Evolutionary conservation across 2,113 vertebrate species (phyloP), one percentile per base, ranked within the genome.

Genomic region (Colossoma macropomum): DNA sequence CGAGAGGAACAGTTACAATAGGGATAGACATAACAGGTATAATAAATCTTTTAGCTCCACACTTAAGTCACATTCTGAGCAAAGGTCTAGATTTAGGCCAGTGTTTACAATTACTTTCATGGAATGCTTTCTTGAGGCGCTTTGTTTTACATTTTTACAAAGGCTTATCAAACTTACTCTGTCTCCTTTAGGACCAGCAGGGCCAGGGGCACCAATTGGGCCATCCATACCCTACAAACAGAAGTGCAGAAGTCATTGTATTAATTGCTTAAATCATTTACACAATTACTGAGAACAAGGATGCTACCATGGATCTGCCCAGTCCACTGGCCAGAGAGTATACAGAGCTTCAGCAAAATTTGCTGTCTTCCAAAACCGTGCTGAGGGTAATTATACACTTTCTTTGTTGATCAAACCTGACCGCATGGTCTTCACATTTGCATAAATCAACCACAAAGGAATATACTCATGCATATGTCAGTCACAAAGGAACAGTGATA

Each of bases 131-230:
- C n/a, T n/a, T n/a, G n/a, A n/a, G n/a, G n/a, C n/a, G n/a, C n/a
- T n/a, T n/a, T n/a, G n/a, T n/a, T n/a, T n/a, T n/a, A n/a, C n/a
- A n/a, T n/a, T n/a, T n/a, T n/a, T n/a, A n/a, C 19, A 32, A 59
- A 59, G 4, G 21, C 23, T 32, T 45, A 25, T 79, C 32, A 72
- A 45, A 95, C 98, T 97, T 94, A 99, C 98, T 89, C 94, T 94
- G 91, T 99, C 98, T 87, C 98, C 98, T 93, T 99, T 99, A 9
- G 98, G 98, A 88, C 98, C 98, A 86, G 98, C 98, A 66, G 96
- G 98, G 84, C 98, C 98, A 32, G 97, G 92, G 73, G 96, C 95
- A 90, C 98, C 98, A 23, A 90, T 4, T 71, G 98, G 96, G 59
- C 98, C 98, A 88, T 99, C 97, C 82, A 91, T 87, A 81, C 98